Conservation (phyloP, 2,113 vertebrate species). For the Varanus komodoensis region DNA sequence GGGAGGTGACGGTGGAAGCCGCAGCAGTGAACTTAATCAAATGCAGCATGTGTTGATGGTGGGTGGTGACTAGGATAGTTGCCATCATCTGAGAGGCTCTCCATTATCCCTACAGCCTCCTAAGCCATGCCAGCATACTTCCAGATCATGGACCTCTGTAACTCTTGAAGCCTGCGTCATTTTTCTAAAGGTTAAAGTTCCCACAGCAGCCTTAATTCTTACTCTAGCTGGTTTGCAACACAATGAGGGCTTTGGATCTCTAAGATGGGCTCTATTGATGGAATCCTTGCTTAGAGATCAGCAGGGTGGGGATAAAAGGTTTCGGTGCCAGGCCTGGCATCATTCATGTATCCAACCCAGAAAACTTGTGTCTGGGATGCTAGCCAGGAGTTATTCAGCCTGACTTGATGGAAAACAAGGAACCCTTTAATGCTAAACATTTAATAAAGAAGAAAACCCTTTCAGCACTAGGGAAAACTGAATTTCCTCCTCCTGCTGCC, state of each 20-base stretch:
- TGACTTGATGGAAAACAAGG: constrained; percentile 16
- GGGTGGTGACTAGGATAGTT: background rate
- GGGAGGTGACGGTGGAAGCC: background rate
- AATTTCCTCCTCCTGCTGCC: background rate
- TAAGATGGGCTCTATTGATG: constrained; percentile 9
- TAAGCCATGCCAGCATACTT: background rate
- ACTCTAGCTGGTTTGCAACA: background rate
- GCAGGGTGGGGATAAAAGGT: constrained; percentile 12
- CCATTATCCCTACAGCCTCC: background rate
- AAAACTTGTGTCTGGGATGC: constrained; percentile 41
- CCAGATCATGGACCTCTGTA: constrained; percentile 9
- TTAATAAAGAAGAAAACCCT: constrained; percentile 33
- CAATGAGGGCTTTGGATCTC: constrained; percentile 29
- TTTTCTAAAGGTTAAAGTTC: background rate
- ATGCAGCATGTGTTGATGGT: background rate
- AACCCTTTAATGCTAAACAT: constrained; percentile 34
- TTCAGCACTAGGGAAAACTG: constrained; percentile 17
- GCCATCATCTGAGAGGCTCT: background rate
- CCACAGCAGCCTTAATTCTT: constrained; percentile 13
- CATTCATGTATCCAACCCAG: constrained; percentile 30
- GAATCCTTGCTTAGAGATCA: background rate
- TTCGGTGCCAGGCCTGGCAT: constrained; percentile 28
- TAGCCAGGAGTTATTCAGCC: constrained; percentile 33
- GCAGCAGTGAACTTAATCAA: background rate
- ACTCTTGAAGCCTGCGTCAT: background rate